Evolutionary conservation across 2,888 invertebrate genomes (phyloP).

Genomic region (Callimorpha dominula): DNA sequence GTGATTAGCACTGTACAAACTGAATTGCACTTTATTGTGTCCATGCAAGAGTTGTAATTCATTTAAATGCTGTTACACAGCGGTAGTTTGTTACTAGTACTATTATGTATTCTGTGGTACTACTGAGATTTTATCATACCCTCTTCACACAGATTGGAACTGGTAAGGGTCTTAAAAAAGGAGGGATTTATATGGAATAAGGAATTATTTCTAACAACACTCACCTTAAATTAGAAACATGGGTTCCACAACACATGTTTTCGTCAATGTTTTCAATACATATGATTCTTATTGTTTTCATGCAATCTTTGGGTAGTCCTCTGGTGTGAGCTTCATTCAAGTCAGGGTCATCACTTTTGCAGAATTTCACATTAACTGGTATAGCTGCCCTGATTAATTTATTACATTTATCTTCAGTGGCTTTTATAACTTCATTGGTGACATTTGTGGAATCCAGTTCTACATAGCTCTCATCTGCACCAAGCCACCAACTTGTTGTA

Average conservation of each 20-base stretch:
- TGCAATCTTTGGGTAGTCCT: conserved; percentile 93
- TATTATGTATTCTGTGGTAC: too few relatives aligned
- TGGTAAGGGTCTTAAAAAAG: too few relatives aligned
- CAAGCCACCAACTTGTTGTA: conserved; percentile 95
- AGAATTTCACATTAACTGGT: conserved; percentile 88
- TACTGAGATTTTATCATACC: too few relatives aligned
- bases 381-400: conserved; percentile 88
- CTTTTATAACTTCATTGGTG: conserved; percentile 79
- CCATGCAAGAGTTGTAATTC: too few relatives aligned
- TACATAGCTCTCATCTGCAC: conserved; percentile 90
- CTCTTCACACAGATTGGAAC: too few relatives aligned
- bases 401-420: conserved; percentile 89
- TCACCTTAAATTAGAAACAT: conserved; percentile 90
- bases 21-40: too few relatives aligned
- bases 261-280: conserved; percentile 92
- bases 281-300: conserved; percentile 91
- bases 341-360: conserved; percentile 87
- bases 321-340: conserved; percentile 87
- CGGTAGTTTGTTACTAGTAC: too few relatives aligned
- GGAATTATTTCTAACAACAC: neutral
- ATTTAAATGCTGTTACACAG: too few relatives aligned
- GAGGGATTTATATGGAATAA: neutral
- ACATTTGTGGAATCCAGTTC: conserved; percentile 88
- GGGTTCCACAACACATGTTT: conserved; percentile 96
- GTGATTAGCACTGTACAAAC: too few relatives aligned